These are phyloP conservation scores for Bruchidius siliquastri DNA, from an alignment of 2,888 invertebrate species.

Conservation along the genomic window DNA sequence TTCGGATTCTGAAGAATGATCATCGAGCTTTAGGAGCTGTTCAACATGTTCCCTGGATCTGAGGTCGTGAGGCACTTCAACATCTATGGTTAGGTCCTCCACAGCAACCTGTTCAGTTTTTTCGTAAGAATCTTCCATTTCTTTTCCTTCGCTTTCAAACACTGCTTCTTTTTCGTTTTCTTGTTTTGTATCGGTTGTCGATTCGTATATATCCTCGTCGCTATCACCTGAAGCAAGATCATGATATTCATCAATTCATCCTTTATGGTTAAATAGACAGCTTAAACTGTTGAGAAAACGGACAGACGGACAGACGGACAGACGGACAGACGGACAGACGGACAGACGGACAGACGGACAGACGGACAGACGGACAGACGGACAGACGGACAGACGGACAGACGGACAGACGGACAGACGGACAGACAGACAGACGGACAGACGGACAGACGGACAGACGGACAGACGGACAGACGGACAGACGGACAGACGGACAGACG, in stretches of 20 bases:
- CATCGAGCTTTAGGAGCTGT: conserved; percentile 74
- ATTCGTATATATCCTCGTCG: not conserved
- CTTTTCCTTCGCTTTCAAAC: conserved; percentile 6
- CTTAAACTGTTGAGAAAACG: no score
- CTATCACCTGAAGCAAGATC: not conserved
- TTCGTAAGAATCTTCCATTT: conserved; percentile 7
- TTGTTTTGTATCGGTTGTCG: not conserved
- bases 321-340: conserved; percentile 12
- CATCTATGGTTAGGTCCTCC: conserved; percentile 58
- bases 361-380: conserved; percentile 12
- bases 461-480: conserved; percentile 10
- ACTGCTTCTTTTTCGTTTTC: conserved; percentile 2
- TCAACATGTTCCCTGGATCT: conserved; percentile 76
- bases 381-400: conserved; percentile 12
- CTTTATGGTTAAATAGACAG: no score
- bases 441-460: conserved; percentile 10
- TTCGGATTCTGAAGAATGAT: conserved; percentile 68
- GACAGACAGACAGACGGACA: conserved; percentile 12
- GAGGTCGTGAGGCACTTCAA: conserved; percentile 70
- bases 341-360: conserved; percentile 12
- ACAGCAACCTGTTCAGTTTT: conserved; percentile 34
- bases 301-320: conserved; percentile 12
- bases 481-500: conserved; percentile 9
- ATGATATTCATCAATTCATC: not conserved
- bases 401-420: conserved; percentile 12